These are phyloP conservation scores for Neoarius graeffei DNA, from an alignment of 2,113 vertebrate species.

Conservation along the genomic window DNA sequence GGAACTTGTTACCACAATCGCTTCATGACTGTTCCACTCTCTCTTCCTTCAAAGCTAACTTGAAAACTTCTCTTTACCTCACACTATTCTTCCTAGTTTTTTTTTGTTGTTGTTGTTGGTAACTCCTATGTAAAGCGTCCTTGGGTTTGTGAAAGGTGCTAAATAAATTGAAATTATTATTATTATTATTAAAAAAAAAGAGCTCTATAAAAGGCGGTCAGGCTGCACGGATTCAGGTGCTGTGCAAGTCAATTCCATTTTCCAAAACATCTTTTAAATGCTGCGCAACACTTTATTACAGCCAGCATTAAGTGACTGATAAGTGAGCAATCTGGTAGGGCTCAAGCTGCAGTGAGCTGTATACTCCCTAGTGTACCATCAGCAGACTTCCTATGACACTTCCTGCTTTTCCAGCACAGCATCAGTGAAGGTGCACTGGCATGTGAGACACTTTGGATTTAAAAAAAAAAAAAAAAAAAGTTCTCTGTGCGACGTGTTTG, in stretches of 20 bases:
- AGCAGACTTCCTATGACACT: neutral
- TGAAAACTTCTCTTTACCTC: too few species aligned
- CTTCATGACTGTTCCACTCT: too few species aligned
- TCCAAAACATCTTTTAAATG: neutral
- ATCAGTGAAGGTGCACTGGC: neutral
- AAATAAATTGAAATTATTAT: too few species aligned
- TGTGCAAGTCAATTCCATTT: neutral
- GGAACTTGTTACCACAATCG: too few species aligned
- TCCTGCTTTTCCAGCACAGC: neutral
- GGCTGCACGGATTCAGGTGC: neutral
- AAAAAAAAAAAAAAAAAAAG: too few species aligned
- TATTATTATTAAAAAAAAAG: too few species aligned
- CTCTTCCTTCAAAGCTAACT: too few species aligned
- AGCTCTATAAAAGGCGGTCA: neutral
- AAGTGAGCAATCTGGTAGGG: neutral
- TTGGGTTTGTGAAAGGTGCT: too few species aligned
- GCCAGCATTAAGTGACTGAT: neutral
- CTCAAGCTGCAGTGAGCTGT: neutral
- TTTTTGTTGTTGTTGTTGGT: too few species aligned
- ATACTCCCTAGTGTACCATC: neutral
- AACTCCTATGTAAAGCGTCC: too few species aligned
- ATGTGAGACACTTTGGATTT: neutral
- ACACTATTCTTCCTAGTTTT: too few species aligned
- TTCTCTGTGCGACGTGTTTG: too few species aligned
- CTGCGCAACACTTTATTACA: neutral